Conservation (phyloP, 2,113 vertebrate species). For the Lagopus leucura region DNA sequence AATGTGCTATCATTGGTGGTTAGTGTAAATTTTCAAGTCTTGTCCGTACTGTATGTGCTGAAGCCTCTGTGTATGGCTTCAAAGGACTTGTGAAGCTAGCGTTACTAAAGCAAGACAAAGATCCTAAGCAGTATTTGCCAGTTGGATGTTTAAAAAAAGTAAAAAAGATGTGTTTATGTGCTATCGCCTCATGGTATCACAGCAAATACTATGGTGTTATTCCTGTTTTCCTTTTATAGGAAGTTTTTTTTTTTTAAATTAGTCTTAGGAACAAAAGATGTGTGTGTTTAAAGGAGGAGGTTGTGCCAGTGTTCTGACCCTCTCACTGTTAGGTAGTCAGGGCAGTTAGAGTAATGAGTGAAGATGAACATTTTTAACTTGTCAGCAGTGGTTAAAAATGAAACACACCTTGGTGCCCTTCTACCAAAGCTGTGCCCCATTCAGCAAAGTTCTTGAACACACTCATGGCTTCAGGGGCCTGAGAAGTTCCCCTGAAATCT, state of each 20-base stretch:
- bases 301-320: neutral
- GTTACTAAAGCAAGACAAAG: neutral
- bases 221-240: neutral
- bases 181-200: neutral
- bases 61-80: neutral
- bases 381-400: neutral
- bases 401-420: neutral
- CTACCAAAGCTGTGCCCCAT: neutral
- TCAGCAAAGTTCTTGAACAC: neutral
- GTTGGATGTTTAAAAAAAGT: neutral
- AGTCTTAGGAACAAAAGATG: neutral
- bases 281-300: neutral
- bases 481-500: neutral
- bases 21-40: neutral
- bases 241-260: neutral
- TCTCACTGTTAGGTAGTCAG: neutral
- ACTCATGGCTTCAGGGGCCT: neutral
- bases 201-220: neutral
- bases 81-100: neutral
- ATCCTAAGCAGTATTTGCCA: neutral
- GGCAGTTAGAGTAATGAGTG: neutral
- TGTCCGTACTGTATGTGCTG: neutral
- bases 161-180: neutral
- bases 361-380: neutral
- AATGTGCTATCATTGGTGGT: neutral